Evolutionary conservation across 1,140 invertebrate genomes (phyloP).

Genomic region (Drosophila parabipectinata): DNA sequence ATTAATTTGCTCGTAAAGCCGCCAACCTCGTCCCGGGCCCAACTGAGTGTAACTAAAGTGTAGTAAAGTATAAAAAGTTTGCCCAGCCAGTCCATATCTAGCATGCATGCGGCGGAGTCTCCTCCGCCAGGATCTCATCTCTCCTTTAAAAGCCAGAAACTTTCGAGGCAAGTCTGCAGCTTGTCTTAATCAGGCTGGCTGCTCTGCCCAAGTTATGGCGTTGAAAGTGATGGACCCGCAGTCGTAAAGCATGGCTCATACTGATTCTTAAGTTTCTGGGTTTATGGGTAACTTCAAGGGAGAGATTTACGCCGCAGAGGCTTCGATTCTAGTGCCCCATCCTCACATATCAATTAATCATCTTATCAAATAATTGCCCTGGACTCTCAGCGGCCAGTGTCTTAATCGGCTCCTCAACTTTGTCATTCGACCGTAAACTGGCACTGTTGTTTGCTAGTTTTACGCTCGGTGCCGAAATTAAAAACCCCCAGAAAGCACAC

Average conservation of each 20-base stretch:
- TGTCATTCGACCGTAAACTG: neutral
- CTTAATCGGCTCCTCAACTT: neutral
- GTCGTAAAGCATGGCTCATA: neutral
- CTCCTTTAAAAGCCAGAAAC: neutral
- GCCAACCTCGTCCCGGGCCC: neutral
- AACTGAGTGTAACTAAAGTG: conserved; percentile 34
- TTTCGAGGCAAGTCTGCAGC: conserved; percentile 17
- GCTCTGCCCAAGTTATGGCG: too few species aligned
- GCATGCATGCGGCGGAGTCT: neutral
- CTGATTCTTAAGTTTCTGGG: neutral
- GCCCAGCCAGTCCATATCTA: neutral
- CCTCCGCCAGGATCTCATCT: neutral
- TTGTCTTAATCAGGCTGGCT: too few species aligned
- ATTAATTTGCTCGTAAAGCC: conserved; percentile 50
- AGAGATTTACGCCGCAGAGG: too few species aligned
- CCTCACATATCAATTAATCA: too few species aligned
- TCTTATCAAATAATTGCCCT: too few species aligned
- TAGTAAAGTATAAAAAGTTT: conserved; percentile 58
- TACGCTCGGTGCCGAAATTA: neutral
- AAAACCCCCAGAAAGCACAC: neutral
- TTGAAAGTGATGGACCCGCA: too few species aligned
- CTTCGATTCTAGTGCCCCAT: neutral
- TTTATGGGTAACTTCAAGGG: neutral
- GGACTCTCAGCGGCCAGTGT: neutral
- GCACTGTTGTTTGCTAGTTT: neutral